Percentiles rank a stretch among this genome's conserved stretches.
phyloP scores from a whole-genome alignment of 2,113 vertebrate genomes.

The Laticauda laticaudata region DNA sequence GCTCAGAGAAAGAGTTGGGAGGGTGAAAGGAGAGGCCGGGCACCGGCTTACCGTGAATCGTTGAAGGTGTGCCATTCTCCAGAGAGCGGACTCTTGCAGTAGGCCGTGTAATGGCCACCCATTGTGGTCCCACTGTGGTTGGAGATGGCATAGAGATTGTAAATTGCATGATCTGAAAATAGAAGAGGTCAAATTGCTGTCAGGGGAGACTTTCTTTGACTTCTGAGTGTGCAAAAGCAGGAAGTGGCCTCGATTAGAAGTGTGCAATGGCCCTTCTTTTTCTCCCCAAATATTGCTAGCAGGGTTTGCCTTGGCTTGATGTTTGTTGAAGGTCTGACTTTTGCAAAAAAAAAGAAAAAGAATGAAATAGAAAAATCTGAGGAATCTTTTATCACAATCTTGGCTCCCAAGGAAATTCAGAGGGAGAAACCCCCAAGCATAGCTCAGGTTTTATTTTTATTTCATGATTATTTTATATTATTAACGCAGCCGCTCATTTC shows the following conservation, averaged over 20 bases:
- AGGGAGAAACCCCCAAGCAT: background rate
- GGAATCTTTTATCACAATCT: background rate
- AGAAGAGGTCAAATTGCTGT: accelerated
- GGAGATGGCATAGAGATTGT: slow-evolving; percentile 93
- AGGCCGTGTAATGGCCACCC: slow-evolving; percentile 96
- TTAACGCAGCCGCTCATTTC: background rate
- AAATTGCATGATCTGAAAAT: slow-evolving; percentile 79
- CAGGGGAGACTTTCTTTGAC: background rate
- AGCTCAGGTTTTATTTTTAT: too few relatives aligned
- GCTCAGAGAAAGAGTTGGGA: background rate
- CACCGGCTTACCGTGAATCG: slow-evolving; percentile 82
- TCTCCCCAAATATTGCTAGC: background rate
- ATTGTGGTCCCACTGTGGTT: slow-evolving; percentile 94
- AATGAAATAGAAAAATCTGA: background rate
- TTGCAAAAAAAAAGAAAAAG: background rate
- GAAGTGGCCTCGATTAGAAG: background rate
- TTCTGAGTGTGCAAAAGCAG: background rate
- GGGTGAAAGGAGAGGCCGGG: accelerated
- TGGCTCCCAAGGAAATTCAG: background rate
- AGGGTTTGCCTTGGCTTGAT: background rate
- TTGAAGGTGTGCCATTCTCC: slow-evolving; percentile 95
- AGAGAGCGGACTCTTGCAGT: slow-evolving; percentile 84
- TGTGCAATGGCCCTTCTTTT: background rate
- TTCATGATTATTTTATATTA: background rate
- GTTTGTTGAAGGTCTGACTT: background rate